Evolutionary conservation across 1,140 invertebrate species (phyloP), one percentile per base, ranked within the genome.

Genomic region (Hestina assimilis): DNA sequence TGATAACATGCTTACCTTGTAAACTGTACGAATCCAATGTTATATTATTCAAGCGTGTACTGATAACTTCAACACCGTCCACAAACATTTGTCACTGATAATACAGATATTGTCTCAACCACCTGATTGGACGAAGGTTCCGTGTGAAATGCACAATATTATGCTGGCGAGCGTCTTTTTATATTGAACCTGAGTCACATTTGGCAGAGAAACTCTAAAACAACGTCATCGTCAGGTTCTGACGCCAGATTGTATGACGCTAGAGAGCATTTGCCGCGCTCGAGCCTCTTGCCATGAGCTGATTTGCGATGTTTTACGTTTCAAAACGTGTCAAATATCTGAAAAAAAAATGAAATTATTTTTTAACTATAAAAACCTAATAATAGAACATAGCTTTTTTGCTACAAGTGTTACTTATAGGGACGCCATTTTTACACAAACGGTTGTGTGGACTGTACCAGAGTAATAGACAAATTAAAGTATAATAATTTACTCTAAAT

Each of bases 141-240:
- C 58, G 53, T 69, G 51, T 52, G 41, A 65, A 81, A 71, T 86
- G 79, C 63, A 58, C 43, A 23, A 29, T 63, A 57, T 47, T 56
- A 41, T 59, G 60, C 46, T 59, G 46, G 41, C 41, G 43, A 53
- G 33, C 46, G 53, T 42, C 54, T 67, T 75, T 75, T 85, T 87
- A 84, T 84, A 84, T 75, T 40, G 56, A 52, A 50, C 35, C 59
- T 84, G 83, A 87, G 50, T 83, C 79, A 76, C 74, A 80, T 66
- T 87, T 87, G 81, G 81, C 80, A 82, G 74, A 69, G 68, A 63
- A 47, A 68, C 59, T 60, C 62, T 59, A 46, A 28, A 48, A 53
- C 66, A 56, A 75, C 81, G 79, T 82, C 79, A 80, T 62, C 58
- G 40, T 28, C 21, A 58, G 26, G 54, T 47, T 26, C 74, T 87